Conservation (phyloP, 2,797 vertebrate genomes). For the Aplochiton taeniatus region DNA sequence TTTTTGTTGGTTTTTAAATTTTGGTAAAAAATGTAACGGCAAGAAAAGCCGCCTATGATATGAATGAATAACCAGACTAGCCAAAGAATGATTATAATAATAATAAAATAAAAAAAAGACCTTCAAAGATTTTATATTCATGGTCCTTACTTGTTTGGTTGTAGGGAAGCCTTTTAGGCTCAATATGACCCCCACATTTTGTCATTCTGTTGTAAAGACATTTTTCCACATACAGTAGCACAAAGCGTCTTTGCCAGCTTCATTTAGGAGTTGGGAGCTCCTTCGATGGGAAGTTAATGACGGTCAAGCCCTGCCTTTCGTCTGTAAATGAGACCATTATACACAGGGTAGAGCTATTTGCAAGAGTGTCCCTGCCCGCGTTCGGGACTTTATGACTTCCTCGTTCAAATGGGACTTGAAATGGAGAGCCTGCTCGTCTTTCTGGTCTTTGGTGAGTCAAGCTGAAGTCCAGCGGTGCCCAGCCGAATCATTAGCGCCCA, state of each 20-base stretch:
- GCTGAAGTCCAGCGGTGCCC: conserved; percentile 52
- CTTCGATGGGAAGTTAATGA: conserved; percentile 38
- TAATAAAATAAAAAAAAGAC: too few relatives aligned
- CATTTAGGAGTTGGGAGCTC: conserved; percentile 23
- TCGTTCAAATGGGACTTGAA: conserved; percentile 53
- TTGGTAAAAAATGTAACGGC: background rate
- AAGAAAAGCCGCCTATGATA: too few relatives aligned
- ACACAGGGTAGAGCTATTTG: conserved; percentile 45
- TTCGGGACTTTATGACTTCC: conserved; percentile 55
- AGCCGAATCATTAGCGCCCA: conserved; percentile 49
- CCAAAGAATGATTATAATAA: too few relatives aligned
- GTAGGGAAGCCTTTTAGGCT: too few relatives aligned
- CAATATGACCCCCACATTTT: too few relatives aligned
- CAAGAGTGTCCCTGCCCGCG: conserved; percentile 24
- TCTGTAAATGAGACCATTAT: conserved; percentile 56
- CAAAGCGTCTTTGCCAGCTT: conserved; percentile 21
- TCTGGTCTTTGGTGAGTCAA: conserved; percentile 49
- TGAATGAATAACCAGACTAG: too few relatives aligned
- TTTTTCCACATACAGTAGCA: background rate
- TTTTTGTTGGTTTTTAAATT: too few relatives aligned
- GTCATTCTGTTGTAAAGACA: too few relatives aligned
- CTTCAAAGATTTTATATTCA: too few relatives aligned
- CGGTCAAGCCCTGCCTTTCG: conserved; percentile 40
- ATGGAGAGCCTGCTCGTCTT: background rate
- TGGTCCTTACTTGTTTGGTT: too few relatives aligned